These are phyloP conservation scores for Cyanoderma ruficeps DNA, from an alignment of 2,113 vertebrate genomes.

Conservation along the genomic window DNA sequence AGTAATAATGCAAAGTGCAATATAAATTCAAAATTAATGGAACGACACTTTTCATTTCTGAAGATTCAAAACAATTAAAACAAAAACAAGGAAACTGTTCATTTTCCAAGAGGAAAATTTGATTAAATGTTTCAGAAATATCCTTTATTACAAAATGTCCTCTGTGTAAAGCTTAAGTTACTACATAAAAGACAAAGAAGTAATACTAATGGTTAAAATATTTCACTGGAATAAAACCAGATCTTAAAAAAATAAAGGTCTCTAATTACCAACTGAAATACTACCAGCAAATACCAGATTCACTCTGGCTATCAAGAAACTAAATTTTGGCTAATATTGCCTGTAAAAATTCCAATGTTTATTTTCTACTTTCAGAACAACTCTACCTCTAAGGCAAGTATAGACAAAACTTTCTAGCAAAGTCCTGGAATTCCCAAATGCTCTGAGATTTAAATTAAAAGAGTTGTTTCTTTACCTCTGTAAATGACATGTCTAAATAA, in stretches of 20 bases:
- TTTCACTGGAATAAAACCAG: not conserved
- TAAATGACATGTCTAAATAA: not conserved
- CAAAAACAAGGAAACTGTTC: not conserved
- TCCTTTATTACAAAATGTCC: not conserved
- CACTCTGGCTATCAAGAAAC: not conserved
- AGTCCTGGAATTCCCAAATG: not conserved
- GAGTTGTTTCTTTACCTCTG: not conserved
- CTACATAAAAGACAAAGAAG: not conserved
- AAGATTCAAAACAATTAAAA: not conserved
- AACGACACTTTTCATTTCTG: not conserved
- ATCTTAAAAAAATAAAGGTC: not conserved
- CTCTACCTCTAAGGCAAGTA: not conserved
- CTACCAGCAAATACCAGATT: not conserved
- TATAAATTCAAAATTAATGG: not conserved
- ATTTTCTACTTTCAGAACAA: not conserved
- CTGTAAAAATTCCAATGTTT: not conserved
- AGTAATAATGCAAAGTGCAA: not conserved
- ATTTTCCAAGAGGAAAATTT: not conserved
- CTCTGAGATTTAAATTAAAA: not conserved
- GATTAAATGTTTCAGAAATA: not conserved
- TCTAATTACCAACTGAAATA: not conserved
- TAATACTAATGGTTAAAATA: not conserved
- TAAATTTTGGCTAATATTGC: not conserved
- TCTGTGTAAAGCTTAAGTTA: not conserved
- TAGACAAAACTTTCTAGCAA: not conserved